phyloP scores from a whole-genome alignment of 2,888 invertebrate species.

The Drosophila testacea region DNA sequence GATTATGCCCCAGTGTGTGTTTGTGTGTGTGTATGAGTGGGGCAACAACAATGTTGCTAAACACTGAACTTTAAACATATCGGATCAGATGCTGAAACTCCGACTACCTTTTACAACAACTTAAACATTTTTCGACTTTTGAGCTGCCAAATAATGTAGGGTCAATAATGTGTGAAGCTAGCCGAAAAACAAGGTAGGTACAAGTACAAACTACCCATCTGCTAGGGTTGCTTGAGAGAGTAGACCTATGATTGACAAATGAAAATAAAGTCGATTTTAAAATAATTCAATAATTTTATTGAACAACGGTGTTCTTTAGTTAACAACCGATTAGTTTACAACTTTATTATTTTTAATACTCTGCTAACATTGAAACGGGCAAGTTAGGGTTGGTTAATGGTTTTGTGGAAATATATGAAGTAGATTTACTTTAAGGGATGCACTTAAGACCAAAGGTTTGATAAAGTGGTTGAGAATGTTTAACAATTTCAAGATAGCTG shows the following conservation, averaged over 20 bases:
- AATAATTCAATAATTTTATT: too few species aligned
- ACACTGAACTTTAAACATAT: conserved; percentile 58
- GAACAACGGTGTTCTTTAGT: too few species aligned
- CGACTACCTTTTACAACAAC: neutral
- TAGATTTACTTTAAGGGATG: too few species aligned
- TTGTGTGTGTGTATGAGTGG: conserved; percentile 15
- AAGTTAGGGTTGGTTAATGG: too few species aligned
- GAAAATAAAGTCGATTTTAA: neutral
- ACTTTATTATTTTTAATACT: too few species aligned
- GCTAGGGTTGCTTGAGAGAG: neutral
- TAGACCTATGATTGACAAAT: neutral
- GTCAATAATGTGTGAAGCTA: conserved; percentile 27
- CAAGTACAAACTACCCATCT: neutral
- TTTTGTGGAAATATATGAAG: too few species aligned
- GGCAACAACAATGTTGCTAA: conserved; percentile 60
- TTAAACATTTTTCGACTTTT: conserved; percentile 22
- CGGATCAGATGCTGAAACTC: conserved; percentile 19
- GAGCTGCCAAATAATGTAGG: conserved; percentile 32
- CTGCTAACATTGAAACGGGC: too few species aligned
- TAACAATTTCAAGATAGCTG: too few species aligned
- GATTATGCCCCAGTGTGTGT: conserved; percentile 12
- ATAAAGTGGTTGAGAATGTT: too few species aligned
- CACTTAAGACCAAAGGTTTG: too few species aligned
- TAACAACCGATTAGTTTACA: too few species aligned
- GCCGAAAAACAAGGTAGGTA: conserved; percentile 3